Percentiles rank a stretch among this genome's conserved stretches.
Evolutionary conservation across 92 coral and sea anemone genomes (phyloP).

Genomic region (Galaxea fascicularis): DNA sequence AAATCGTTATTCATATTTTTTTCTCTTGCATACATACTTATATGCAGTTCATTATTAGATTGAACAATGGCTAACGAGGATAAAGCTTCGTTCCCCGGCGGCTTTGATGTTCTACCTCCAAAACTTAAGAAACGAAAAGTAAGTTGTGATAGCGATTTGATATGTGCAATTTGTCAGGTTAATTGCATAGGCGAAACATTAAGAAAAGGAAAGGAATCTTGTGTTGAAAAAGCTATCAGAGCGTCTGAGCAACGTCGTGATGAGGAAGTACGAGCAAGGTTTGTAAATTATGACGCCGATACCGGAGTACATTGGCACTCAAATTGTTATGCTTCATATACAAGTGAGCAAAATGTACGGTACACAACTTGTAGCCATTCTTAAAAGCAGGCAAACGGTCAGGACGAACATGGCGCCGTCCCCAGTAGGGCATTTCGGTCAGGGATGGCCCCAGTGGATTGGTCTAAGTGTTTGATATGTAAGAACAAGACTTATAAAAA

Average conservation of each 20-base stretch:
- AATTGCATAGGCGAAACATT: slow-evolving; percentile 44
- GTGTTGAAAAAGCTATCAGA: slow-evolving; percentile 35
- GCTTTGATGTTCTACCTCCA: slow-evolving; percentile 50
- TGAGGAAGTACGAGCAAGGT: slow-evolving; percentile 17
- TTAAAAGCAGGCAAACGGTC: too few relatives aligned
- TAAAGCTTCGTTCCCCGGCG: slow-evolving; percentile 47
- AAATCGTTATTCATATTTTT: background rate
- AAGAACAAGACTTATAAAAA: too few relatives aligned
- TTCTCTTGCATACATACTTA: too few relatives aligned
- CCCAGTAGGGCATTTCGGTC: too few relatives aligned
- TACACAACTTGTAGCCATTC: too few relatives aligned
- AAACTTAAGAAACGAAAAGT: slow-evolving; percentile 39
- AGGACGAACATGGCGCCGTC: too few relatives aligned
- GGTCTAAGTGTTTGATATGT: too few relatives aligned
- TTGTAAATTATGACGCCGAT: too few relatives aligned
- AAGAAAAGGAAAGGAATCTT: slow-evolving; percentile 37
- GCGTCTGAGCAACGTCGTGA: slow-evolving; percentile 38
- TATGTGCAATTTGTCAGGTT: slow-evolving; percentile 47
- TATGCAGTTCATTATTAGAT: slow-evolving; percentile 42
- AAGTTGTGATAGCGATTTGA: background rate
- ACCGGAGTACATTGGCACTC: too few relatives aligned
- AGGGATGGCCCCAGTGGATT: too few relatives aligned
- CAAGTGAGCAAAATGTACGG: too few relatives aligned
- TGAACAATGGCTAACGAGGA: slow-evolving; percentile 50
- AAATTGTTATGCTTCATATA: too few relatives aligned